Evolutionary conservation across 2,888 invertebrate genomes (phyloP).

Genomic region (Noctua fimbriata): DNA sequence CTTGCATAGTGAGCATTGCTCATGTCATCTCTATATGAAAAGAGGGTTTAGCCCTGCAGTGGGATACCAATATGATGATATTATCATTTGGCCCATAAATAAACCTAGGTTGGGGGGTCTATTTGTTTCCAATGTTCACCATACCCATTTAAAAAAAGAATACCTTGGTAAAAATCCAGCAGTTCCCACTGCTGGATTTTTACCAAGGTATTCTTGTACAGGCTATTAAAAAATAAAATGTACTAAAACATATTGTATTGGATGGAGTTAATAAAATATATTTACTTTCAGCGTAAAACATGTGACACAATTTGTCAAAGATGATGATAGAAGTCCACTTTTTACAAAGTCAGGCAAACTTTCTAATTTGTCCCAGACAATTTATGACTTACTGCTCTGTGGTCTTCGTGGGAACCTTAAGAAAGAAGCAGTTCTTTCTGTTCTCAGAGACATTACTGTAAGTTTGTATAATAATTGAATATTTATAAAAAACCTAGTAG

Average conservation of each 20-base stretch:
- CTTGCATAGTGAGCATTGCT: constrained; percentile 3
- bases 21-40: not conserved
- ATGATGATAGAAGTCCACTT: constrained; percentile 91
- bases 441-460: constrained; percentile 94
- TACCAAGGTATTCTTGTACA: too few relatives aligned
- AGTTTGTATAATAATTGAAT: constrained; percentile 73
- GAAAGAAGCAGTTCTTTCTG: constrained; percentile 93
- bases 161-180: too few relatives aligned
- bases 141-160: too few relatives aligned
- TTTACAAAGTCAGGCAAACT: constrained; percentile 91
- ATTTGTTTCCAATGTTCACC: not conserved
- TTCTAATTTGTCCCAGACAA: constrained; percentile 92
- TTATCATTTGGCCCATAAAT: not conserved
- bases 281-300: constrained; percentile 90
- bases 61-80: not conserved
- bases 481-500: not conserved
- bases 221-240: too few relatives aligned
- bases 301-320: constrained; percentile 92
- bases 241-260: not conserved
- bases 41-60: not conserved
- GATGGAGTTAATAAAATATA: not conserved
- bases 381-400: constrained; percentile 95
- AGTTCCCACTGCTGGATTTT: too few relatives aligned
- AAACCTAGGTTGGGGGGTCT: not conserved
- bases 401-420: constrained; percentile 94